phyloP scores from a whole-genome alignment of 2,797 vertebrate genomes.

The Neoniphon sammara region DNA sequence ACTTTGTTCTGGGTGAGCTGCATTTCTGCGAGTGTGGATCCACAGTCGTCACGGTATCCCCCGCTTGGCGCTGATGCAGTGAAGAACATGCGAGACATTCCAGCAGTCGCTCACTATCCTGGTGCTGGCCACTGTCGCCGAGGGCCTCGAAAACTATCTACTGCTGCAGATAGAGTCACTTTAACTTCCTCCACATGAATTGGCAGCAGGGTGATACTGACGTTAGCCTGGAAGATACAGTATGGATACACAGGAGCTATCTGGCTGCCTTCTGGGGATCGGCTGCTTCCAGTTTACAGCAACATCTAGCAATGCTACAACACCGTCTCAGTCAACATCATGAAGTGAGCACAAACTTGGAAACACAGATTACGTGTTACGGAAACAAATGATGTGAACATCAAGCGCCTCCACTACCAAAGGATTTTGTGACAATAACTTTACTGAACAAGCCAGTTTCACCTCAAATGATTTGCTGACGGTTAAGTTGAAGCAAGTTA shows the following conservation, averaged over 20 bases:
- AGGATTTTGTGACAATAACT: no score
- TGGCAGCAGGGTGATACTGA: constrained; percentile 33
- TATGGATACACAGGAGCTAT: constrained; percentile 12
- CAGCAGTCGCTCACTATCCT: constrained; percentile 27
- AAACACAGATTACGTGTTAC: no score
- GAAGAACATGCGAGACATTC: constrained; percentile 44
- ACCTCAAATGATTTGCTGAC: no score
- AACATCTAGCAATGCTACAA: not conserved
- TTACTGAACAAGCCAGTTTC: no score
- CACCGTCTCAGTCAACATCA: not conserved
- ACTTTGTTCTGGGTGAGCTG: constrained; percentile 68
- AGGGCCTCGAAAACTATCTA: constrained; percentile 35
- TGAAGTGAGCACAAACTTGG: not conserved
- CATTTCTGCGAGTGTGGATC: constrained; percentile 68
- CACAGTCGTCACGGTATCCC: constrained; percentile 37
- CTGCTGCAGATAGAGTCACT: constrained; percentile 40
- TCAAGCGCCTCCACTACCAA: no score
- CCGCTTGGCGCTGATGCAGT: constrained; percentile 26
- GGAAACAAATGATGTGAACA: no score
- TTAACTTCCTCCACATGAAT: constrained; percentile 31
- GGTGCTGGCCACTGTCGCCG: constrained; percentile 26
- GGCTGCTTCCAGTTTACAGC: not conserved
- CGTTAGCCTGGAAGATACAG: constrained; percentile 21
- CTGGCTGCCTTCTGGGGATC: not conserved
- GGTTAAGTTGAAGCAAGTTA: no score